Conservation (phyloP, 2,113 vertebrate species). For the Pteruthius melanotis region DNA sequence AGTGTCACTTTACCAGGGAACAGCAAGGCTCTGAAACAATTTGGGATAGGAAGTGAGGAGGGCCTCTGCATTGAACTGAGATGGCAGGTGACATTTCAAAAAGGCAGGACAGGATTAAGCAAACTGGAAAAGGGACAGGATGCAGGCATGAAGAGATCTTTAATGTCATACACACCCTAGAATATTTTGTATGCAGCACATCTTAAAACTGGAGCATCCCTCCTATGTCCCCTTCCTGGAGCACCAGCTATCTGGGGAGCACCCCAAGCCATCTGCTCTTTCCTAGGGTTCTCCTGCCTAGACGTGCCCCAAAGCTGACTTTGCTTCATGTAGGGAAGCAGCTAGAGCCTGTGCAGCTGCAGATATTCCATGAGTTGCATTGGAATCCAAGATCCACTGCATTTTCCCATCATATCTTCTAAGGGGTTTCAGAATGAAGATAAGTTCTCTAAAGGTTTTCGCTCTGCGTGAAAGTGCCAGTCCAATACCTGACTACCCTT, state of each 20-base stretch:
- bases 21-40: background rate
- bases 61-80: background rate
- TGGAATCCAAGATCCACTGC: background rate
- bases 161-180: background rate
- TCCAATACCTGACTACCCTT: background rate
- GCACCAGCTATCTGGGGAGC: background rate
- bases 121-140: background rate
- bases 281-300: background rate
- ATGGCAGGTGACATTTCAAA: conserved; percentile 20
- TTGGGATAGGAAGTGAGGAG: conserved; percentile 18
- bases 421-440: background rate
- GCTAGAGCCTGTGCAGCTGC: background rate
- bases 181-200: background rate
- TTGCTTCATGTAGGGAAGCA: background rate
- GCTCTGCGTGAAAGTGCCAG: background rate
- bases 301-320: background rate
- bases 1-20: conserved; percentile 8
- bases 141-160: background rate
- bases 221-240: background rate
- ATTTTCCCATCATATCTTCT: background rate
- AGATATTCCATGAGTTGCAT: background rate
- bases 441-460: background rate
- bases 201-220: background rate
- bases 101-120: conserved; percentile 18
- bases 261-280: background rate